Evolutionary conservation across 1,140 invertebrate species (phyloP).

Genomic region (Drosophila mayri): DNA sequence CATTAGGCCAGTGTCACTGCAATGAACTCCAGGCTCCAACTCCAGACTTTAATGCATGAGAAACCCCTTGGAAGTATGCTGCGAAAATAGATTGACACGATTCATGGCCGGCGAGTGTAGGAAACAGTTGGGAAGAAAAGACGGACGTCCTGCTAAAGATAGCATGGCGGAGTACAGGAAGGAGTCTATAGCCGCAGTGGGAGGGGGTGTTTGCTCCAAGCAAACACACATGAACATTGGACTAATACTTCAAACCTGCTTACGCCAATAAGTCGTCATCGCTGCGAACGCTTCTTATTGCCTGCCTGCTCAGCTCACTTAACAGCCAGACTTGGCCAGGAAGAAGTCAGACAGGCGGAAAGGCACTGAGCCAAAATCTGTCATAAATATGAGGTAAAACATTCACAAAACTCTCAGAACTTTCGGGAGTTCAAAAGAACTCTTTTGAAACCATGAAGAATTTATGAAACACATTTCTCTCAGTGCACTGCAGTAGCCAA

Average conservation of each 20-base stretch:
- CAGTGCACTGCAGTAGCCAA: constrained; percentile 44
- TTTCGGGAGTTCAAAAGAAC: no score
- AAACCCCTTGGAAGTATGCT: background rate
- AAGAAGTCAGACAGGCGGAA: constrained; percentile 12
- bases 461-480: background rate
- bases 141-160: background rate
- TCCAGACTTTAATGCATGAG: constrained; percentile 41
- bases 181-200: constrained; percentile 1
- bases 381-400: background rate
- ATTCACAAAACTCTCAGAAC: background rate
- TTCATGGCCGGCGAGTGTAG: constrained; percentile 41
- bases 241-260: constrained; percentile 79
- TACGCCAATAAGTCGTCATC: constrained; percentile 82
- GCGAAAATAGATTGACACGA: constrained; percentile 71
- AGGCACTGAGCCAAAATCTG: background rate
- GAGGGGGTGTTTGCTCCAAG: background rate
- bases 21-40: constrained; percentile 49
- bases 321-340: constrained; percentile 36
- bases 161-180: background rate
- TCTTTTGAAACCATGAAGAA: no score
- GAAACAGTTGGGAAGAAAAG: background rate
- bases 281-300: constrained; percentile 57
- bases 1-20: constrained; percentile 65
- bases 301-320: constrained; percentile 37
- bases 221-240: constrained; percentile 50